Base-by-base conservation (phyloP, 2,113 vertebrate genomes). In the Sciurus niger region DNA sequence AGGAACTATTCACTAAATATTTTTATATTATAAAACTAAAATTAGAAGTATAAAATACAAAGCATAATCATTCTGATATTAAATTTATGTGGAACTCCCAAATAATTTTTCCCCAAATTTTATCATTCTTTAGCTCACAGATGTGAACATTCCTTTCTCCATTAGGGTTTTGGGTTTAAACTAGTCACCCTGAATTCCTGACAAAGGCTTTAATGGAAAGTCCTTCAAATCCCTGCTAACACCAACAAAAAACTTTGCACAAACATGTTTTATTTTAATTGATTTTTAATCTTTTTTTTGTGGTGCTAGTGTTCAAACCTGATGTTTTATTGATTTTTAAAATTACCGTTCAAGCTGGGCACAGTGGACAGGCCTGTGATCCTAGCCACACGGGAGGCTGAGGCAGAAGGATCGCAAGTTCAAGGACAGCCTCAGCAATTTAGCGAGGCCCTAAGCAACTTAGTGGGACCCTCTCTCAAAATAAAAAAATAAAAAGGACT, bases 31-130 rank as follows among this genome's bases (percentile, higher is more conserved):
- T 24, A 28, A 24, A 77, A 40, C 79, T 96, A 94, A 63, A 93
- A 84, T 73, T 77, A 86, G 80, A 96, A 93, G 60, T 22, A 67
- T 43, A 82, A 93, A 82, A 86, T 58, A 68, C 28, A 51, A 82
- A 82, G 63, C 28, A 89, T 67, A 77, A 74, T 87, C 51, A 17
- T 55, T 84, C 83, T 51, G 37, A 20, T 28, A 82, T 80, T 89
- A 78, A 72, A 85, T 86, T 37, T 72, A 58, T 65, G 63, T 34
- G 11, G 82, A 80, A 72, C 32, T 51, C 18, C 22, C 40, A 70
- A 77, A 24, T 85, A 93, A 84, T 11, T 12, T 48, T 83, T 37
- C n/a, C 28, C 24, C 40, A 80, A 28, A 55, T 74, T 85, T 78
- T 37, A 32, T 51, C 76, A 25, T 78, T 72, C 48, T 32, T 70